These are phyloP conservation scores for Himalopsyche phryganea DNA, from an alignment of 1,140 invertebrate genomes.

Conservation along the genomic window DNA sequence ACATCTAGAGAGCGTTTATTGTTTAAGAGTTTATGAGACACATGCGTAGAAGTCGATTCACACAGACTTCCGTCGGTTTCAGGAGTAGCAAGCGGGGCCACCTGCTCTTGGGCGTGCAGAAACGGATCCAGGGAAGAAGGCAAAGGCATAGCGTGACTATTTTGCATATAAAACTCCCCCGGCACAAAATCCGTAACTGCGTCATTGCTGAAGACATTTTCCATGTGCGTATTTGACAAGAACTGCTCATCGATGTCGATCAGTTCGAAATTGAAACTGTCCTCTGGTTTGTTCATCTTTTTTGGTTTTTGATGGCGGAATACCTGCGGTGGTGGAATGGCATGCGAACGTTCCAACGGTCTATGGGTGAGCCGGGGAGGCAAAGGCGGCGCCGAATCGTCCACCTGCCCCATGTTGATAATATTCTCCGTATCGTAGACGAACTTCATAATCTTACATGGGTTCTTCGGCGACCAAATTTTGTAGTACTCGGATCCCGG, in stretches of 20 bases:
- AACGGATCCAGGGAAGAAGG: conserved; percentile 45
- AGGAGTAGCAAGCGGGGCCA: conserved; percentile 59
- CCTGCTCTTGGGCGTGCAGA: conserved; percentile 40
- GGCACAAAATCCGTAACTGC: conserved; percentile 49
- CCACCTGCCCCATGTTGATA: conserved; percentile 47
- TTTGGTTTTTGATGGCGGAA: conserved; percentile 60
- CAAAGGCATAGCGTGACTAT: conserved; percentile 38
- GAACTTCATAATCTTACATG: conserved; percentile 55
- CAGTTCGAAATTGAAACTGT: conserved; percentile 73
- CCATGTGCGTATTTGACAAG: conserved; percentile 15
- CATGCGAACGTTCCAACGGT: conserved; percentile 61
- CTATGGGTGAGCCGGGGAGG: conserved; percentile 55
- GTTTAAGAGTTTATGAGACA: conserved; percentile 46
- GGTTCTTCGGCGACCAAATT: conserved; percentile 58
- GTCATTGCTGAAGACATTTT: conserved; percentile 13
- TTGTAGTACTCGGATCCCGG: conserved; percentile 59
- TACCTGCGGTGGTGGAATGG: conserved; percentile 51
- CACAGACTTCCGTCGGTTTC: conserved; percentile 58
- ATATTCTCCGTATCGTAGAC: conserved; percentile 52
- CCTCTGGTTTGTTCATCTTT: conserved; percentile 59
- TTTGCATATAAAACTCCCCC: conserved; percentile 47
- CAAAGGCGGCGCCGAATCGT: conserved; percentile 48
- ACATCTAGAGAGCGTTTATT: conserved; percentile 46
- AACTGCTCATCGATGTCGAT: conserved; percentile 69
- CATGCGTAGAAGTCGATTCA: conserved; percentile 51